phyloP scores from a whole-genome alignment of 2,797 vertebrate species.

The Geotrypetes seraphini region DNA sequence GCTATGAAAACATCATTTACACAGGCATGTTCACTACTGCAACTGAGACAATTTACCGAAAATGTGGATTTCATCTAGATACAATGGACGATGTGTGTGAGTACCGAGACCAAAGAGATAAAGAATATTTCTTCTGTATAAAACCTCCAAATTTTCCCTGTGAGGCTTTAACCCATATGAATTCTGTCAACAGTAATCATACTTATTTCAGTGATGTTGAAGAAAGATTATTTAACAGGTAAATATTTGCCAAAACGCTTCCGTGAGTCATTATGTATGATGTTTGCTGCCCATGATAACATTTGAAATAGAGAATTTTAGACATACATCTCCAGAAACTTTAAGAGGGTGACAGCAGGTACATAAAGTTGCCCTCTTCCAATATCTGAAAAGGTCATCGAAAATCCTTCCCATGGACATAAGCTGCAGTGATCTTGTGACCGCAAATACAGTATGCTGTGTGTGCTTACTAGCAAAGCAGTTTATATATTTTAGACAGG shows the following conservation, averaged over 20 bases:
- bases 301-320: no score
- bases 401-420: no score
- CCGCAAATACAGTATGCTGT: no score
- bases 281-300: no score
- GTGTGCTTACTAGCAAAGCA: no score
- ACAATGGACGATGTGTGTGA: constrained; percentile 6
- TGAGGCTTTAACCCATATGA: constrained; percentile 13
- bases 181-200: background rate
- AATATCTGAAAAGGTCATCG: no score
- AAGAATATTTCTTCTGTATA: constrained; percentile 28
- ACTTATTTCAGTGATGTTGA: constrained; percentile 20
- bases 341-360: no score
- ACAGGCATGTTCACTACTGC: constrained; percentile 8
- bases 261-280: no score
- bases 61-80: constrained; percentile 14
- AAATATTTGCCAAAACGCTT: background rate
- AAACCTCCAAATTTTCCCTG: constrained; percentile 15
- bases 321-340: no score
- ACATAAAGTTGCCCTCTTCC: no score
- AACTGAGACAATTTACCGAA: background rate
- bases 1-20: constrained; percentile 16
- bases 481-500: no score
- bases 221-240: constrained; percentile 18
- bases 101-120: constrained; percentile 19
- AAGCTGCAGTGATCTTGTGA: no score